Percentiles rank a stretch among this genome's conserved stretches.
Evolutionary conservation across 1,140 invertebrate genomes (phyloP).

Genomic region (Drosophila truncata): DNA sequence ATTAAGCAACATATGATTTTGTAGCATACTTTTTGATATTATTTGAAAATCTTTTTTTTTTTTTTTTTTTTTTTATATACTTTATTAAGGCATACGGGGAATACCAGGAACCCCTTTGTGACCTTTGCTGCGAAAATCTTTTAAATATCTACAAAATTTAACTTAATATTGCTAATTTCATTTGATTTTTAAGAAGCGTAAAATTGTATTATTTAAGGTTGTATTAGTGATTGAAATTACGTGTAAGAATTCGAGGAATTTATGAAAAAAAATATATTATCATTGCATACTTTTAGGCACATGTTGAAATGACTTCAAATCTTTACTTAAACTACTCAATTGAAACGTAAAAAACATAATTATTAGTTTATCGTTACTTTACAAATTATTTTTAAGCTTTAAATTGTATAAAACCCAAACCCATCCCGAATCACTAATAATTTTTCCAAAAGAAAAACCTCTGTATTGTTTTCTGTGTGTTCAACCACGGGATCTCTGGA

Average conservation of each 20-base stretch:
- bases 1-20: not conserved
- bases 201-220: too few species aligned
- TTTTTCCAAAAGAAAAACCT: not conserved
- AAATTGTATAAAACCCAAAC: not conserved
- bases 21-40: not conserved
- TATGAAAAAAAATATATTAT: too few species aligned
- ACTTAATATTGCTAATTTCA: not conserved
- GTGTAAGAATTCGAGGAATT: too few species aligned
- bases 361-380: not conserved
- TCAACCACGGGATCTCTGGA: not conserved
- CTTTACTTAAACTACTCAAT: too few species aligned
- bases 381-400: not conserved
- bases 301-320: not conserved
- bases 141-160: not conserved
- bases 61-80: too few species aligned
- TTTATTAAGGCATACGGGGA: too few species aligned
- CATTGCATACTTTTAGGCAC: not conserved
- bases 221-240: too few species aligned
- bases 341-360: not conserved
- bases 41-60: not conserved
- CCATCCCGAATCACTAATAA: not conserved
- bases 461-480: constrained; percentile 3
- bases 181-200: too few species aligned
- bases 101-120: too few species aligned
- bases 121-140: too few species aligned